These are phyloP conservation scores for Nephrotoma flavescens DNA, from an alignment of 2,888 invertebrate species.

Conservation along the genomic window DNA sequence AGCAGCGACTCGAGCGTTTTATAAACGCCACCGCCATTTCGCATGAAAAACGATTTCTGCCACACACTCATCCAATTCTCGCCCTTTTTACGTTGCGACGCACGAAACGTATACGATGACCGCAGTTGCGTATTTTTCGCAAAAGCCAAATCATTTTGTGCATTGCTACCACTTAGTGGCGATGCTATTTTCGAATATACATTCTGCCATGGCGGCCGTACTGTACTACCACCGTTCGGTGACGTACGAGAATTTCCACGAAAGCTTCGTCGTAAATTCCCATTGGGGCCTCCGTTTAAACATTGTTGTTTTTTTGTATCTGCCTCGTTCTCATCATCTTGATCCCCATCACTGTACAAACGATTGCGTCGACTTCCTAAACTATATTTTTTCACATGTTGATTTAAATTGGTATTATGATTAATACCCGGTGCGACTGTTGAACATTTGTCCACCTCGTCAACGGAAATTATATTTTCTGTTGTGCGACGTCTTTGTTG, in stretches of 20 bases:
- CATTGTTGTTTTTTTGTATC: not conserved
- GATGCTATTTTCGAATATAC: slow-evolving; percentile 14
- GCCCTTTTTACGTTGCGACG: slow-evolving; percentile 25
- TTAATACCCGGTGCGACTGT: not conserved
- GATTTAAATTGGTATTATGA: not conserved
- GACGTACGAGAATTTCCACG: not conserved
- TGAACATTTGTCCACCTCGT: slow-evolving; percentile 2
- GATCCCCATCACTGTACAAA: slow-evolving; percentile 18
- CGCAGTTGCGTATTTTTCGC: not conserved
- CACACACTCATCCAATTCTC: slow-evolving; percentile 25
- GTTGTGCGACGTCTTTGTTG: slow-evolving; percentile 10
- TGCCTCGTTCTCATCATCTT: slow-evolving; percentile 7
- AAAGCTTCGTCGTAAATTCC: not conserved
- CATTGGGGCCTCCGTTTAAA: not conserved
- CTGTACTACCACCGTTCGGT: not conserved
- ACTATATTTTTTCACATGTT: not conserved
- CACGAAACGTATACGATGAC: slow-evolving; percentile 1
- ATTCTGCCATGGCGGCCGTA: slow-evolving; percentile 17
- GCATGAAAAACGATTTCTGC: slow-evolving; percentile 24
- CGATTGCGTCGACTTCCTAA: slow-evolving; percentile 13
- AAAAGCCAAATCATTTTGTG: not conserved
- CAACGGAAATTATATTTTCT: slow-evolving; percentile 7
- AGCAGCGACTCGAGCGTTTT: slow-evolving; percentile 22
- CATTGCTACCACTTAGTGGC: not conserved
- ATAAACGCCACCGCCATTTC: slow-evolving; percentile 21